Conservation (phyloP, 2,888 invertebrate species). For the Psylliodes chrysocephalus region DNA sequence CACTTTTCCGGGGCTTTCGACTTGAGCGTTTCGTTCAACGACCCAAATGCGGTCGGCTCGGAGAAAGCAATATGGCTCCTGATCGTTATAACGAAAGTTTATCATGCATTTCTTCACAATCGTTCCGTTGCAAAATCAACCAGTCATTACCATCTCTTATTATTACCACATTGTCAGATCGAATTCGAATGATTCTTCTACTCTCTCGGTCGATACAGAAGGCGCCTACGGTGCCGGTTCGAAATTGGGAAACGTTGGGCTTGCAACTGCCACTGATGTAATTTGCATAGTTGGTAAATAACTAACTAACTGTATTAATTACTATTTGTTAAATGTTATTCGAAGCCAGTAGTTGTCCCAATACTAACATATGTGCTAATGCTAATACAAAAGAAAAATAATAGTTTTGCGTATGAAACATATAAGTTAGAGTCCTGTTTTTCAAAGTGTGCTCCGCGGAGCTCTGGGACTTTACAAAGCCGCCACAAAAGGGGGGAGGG, state of each 20-base stretch:
- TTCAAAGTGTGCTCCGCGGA: too few relatives aligned
- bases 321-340: too few relatives aligned
- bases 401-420: too few relatives aligned
- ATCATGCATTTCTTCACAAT: constrained; percentile 45
- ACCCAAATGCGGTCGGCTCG: constrained; percentile 31
- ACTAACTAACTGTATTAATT: too few relatives aligned
- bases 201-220: neutral
- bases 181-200: constrained; percentile 14
- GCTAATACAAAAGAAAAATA: too few relatives aligned
- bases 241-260: constrained; percentile 26
- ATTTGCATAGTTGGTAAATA: too few relatives aligned
- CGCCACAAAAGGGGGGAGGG: too few relatives aligned
- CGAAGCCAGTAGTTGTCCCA: too few relatives aligned
- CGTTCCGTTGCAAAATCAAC: constrained; percentile 39
- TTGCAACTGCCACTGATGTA: too few relatives aligned
- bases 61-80: constrained; percentile 43
- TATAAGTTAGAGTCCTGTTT: too few relatives aligned
- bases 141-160: constrained; percentile 38
- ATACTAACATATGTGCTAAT: too few relatives aligned
- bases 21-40: constrained; percentile 43
- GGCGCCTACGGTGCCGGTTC: constrained; percentile 2
- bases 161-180: constrained; percentile 31
- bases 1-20: constrained; percentile 57
- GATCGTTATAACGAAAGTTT: constrained; percentile 47
- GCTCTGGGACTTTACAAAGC: too few relatives aligned